phyloP scores from a whole-genome alignment of 1,140 invertebrate genomes.

The Holotrichia oblita region DNA sequence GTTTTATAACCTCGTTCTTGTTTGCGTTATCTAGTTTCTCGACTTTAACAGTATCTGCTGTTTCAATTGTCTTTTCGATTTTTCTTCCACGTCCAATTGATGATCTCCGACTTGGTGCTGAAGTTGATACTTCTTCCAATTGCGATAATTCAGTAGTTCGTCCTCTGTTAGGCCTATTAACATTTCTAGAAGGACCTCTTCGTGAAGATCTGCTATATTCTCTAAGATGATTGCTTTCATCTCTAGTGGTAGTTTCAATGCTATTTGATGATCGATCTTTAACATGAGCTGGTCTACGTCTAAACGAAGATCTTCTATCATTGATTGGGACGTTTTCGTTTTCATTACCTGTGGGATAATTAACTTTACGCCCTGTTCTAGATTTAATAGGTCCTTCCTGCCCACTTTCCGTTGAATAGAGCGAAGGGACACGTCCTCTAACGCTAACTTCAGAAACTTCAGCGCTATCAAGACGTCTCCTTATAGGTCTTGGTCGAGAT shows the following conservation, averaged over 20 bases:
- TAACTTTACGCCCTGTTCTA: constrained; percentile 52
- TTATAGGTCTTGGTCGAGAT: neutral
- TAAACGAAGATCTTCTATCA: neutral
- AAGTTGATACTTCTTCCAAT: neutral
- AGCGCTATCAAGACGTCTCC: constrained; percentile 43
- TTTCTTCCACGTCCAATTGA: neutral
- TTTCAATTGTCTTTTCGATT: neutral
- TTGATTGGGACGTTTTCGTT: constrained; percentile 31
- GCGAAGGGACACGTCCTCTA: constrained; percentile 49
- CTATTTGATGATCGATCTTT: constrained; percentile 36
- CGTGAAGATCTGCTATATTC: neutral
- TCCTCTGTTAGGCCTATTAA: constrained; percentile 29
- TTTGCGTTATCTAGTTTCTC: constrained; percentile 10
- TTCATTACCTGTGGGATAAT: constrained; percentile 30
- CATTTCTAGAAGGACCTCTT: constrained; percentile 29
- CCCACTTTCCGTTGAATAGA: constrained; percentile 47
- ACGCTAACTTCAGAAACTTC: constrained; percentile 3
- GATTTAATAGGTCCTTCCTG: constrained; percentile 44
- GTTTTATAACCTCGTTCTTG: neutral
- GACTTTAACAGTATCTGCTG: no score
- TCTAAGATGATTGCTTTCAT: neutral
- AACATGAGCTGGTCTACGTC: constrained; percentile 46
- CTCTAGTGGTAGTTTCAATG: constrained; percentile 27
- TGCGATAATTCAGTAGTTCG: neutral
- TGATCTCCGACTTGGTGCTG: neutral